Base-by-base conservation (phyloP, 2,888 invertebrate genomes). In the Anoncus sp. region DNA sequence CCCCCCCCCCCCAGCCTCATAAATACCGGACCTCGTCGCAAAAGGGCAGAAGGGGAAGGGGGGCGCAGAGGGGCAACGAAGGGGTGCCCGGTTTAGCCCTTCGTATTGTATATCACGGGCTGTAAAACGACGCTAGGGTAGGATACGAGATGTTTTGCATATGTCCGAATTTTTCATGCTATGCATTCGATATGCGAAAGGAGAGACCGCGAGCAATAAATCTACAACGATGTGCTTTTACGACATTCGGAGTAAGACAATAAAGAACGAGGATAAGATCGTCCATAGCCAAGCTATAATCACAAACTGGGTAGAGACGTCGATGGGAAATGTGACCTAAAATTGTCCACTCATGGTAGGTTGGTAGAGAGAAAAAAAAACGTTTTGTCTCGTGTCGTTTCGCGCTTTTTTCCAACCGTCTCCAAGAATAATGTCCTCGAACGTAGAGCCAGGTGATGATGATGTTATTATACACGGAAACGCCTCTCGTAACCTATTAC, bases 151-250 rank as follows among this genome's bases (percentile, higher is more conserved):
- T 77, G 84, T 81, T 87, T 87, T 87, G 87, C 87, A 87, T 88
- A 88, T 87, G 88, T 85, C 84, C 74, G 81, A 74, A 87, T 88
- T 87, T 83, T 85, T 73, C 81, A 85, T 80, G 84, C 82, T 83
- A 71, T 55, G 22, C 66, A 66, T 78, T 75, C 78, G 78, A 66
- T 66, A 70, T 55, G 74, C 59, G 47, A 70, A 27, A 65, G 24
- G 6, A 22, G 12, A 38, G 9, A 43, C 18, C 9, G 20, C 9
- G 12, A n/a, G 20, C 20, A 51, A 35, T 62, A 67, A 72, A 72
- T 60, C 43, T 27, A 40, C 14, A 18, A 40, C 51, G 31, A 53
- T 43, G 22, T 45, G 14, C 14, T 35, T 55, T 22, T 31, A 20
- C 38, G 38, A 6, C 38, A 38, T 38, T 2, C 5, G 38, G 5